Evolutionary conservation across 2,888 invertebrate species (phyloP).

Genomic region (Arrhopalites spinosus): DNA sequence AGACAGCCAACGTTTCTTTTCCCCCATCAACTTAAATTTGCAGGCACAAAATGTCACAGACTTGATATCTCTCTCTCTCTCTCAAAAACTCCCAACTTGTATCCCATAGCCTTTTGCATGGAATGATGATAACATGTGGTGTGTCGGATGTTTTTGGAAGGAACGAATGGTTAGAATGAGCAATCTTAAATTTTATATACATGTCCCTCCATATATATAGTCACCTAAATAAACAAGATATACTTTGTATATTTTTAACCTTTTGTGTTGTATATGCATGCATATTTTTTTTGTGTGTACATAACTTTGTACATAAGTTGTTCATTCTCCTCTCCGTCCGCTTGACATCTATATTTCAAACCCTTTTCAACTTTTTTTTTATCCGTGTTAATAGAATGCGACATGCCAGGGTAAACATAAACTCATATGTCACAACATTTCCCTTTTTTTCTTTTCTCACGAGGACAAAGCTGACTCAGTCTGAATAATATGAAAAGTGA

Average conservation of each 20-base stretch:
- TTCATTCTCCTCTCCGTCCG: background rate
- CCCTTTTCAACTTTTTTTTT: background rate
- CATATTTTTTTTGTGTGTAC: background rate
- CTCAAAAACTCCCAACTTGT: background rate
- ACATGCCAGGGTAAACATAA: conserved; percentile 20
- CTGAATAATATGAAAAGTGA: no score
- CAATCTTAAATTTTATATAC: no score
- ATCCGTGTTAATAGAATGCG: conserved; percentile 26
- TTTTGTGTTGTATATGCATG: background rate
- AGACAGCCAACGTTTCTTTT: background rate
- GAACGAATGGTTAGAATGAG: no score
- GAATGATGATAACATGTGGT: background rate
- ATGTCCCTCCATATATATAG: no score
- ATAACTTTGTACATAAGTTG: background rate
- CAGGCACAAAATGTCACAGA: background rate
- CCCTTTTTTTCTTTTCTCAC: background rate
- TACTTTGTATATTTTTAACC: no score
- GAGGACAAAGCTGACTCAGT: background rate
- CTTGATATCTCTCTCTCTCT: background rate
- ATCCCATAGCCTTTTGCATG: background rate
- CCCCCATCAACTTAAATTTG: background rate
- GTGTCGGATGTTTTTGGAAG: no score
- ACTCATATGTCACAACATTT: conserved; percentile 16
- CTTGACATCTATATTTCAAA: conserved; percentile 21
- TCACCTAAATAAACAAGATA: no score